phyloP scores from a whole-genome alignment of 2,797 vertebrate genomes.

The Glyptemys insculpta region DNA sequence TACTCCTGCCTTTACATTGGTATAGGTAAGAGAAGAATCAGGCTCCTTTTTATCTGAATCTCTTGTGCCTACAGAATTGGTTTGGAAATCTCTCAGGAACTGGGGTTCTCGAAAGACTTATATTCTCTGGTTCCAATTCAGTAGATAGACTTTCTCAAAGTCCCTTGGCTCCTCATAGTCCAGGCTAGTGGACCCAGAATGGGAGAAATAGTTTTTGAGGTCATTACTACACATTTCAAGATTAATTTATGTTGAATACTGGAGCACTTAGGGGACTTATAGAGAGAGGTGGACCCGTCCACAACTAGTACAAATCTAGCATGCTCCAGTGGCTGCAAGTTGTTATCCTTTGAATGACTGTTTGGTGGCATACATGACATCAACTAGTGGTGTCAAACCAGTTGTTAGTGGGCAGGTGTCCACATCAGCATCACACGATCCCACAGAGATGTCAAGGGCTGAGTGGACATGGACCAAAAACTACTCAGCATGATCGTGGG shows the following conservation, averaged over 20 bases:
- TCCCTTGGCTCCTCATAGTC: background rate
- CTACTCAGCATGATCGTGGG: background rate
- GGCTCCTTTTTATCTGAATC: background rate
- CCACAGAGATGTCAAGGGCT: background rate
- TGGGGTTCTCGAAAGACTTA: too few species aligned
- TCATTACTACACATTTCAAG: background rate
- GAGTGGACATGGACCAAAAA: background rate
- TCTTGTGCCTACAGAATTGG: background rate
- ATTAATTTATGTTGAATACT: background rate
- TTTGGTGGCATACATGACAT: background rate
- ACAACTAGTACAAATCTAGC: background rate
- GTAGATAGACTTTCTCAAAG: background rate
- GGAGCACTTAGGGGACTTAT: background rate
- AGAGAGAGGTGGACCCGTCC: background rate
- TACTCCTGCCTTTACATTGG: background rate
- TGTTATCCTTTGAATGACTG: background rate
- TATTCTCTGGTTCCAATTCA: background rate
- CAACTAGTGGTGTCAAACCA: background rate
- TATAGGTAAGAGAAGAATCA: background rate
- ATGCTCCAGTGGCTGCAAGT: background rate
- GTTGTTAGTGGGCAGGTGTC: background rate
- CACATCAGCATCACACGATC: background rate
- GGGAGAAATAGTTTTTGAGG: background rate
- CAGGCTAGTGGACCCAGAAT: background rate
- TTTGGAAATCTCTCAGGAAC: background rate